A percentile compares a stretch with the other conserved stretches of the same genome.
Evolutionary conservation across 1,140 invertebrate species (phyloP).

Genomic region (Sinella curviseta): DNA sequence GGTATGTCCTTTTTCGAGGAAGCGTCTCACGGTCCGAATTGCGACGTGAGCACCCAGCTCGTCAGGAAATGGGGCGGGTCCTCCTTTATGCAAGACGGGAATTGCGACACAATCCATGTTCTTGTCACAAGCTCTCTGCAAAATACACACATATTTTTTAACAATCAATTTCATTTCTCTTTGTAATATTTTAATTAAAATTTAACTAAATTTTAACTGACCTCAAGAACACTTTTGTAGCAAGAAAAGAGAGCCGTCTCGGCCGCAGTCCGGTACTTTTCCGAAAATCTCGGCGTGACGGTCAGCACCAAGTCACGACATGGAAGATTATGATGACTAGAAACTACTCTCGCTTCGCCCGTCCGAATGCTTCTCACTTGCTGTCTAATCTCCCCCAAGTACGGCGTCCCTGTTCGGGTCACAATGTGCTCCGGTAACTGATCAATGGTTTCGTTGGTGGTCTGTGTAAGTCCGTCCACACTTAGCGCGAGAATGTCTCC

Average conservation of each 20-base stretch:
- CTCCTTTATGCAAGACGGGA: constrained; percentile 39
- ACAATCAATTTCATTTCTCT: too few relatives aligned
- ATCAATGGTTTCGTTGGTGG: constrained; percentile 44
- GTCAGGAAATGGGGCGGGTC: constrained; percentile 38
- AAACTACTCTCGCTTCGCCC: constrained; percentile 41
- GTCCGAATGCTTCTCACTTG: constrained; percentile 45
- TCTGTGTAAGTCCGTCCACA: constrained; percentile 45
- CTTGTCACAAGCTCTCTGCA: constrained; percentile 46
- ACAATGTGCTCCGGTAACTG: constrained; percentile 33
- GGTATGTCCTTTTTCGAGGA: constrained; percentile 47
- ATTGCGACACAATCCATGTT: constrained; percentile 42
- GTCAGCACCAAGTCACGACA: constrained; percentile 46
- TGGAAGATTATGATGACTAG: constrained; percentile 46
- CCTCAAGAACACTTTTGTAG: constrained; percentile 47
- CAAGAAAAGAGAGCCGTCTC: constrained; percentile 47
- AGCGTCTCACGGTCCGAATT: constrained; percentile 46
- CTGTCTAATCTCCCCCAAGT: constrained; percentile 34
- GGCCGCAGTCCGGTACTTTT: constrained; percentile 39
- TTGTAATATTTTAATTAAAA: neutral
- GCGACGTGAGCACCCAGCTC: constrained; percentile 46
- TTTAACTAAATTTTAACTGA: constrained; percentile 10
- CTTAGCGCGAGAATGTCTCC: constrained; percentile 40
- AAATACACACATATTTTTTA: neutral
- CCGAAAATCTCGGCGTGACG: constrained; percentile 43
- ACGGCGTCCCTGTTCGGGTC: constrained; percentile 38